These are phyloP conservation scores for Dryadula phaetusa DNA, from an alignment of 2,888 invertebrate species.

Conservation along the genomic window DNA sequence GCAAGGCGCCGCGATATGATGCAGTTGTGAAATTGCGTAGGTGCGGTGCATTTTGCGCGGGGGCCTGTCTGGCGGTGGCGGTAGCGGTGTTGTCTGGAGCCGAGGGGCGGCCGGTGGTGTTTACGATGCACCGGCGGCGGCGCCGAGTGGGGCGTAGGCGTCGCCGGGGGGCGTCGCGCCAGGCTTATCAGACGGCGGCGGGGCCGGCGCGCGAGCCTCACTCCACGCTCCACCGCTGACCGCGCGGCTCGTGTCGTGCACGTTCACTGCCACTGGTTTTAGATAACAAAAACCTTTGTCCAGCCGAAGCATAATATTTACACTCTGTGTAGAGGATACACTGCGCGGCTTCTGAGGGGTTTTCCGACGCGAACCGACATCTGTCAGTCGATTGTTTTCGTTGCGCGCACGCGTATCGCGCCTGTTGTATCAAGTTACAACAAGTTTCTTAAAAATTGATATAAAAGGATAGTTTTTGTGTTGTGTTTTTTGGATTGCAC, in stretches of 20 bases:
- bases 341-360: conserved; percentile 78
- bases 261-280: conserved; percentile 76
- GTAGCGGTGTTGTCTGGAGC: conserved; percentile 59
- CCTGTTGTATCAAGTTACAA: conserved; percentile 73
- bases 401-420: conserved; percentile 76
- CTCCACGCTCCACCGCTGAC: conserved; percentile 73
- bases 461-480: conserved; percentile 53
- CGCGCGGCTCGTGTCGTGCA: conserved; percentile 72
- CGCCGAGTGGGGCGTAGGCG: conserved; percentile 82
- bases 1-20: conserved; percentile 59
- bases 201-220: conserved; percentile 82
- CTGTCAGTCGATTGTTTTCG: conserved; percentile 76
- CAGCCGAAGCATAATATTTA: conserved; percentile 81
- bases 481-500: conserved; percentile 75
- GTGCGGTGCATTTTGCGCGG: conserved; percentile 74
- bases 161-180: conserved; percentile 84
- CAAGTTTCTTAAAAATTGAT: conserved; percentile 68
- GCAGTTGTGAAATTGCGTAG: conserved; percentile 79
- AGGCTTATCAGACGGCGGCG: conserved; percentile 83
- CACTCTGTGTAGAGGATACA: conserved; percentile 63
- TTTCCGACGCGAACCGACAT: conserved; percentile 77
- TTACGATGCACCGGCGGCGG: conserved; percentile 72
- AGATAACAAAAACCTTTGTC: conserved; percentile 84
- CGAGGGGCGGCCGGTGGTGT: conserved; percentile 76
- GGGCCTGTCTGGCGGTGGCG: conserved; percentile 70